Conservation (phyloP, 2,888 invertebrate genomes). For the Timandra comae region DNA sequence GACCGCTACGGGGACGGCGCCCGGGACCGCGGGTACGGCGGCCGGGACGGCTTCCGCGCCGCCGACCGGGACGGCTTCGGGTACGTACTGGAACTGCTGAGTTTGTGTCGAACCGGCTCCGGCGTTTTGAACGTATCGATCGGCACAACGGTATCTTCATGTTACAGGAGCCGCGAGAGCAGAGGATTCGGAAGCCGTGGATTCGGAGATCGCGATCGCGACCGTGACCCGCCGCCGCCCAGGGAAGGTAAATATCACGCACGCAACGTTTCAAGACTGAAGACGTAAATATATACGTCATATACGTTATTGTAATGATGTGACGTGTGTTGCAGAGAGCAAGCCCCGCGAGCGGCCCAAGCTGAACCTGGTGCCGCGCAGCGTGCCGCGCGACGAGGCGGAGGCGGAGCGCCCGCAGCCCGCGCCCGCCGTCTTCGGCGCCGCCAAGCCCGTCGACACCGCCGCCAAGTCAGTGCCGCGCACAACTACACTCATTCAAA, state of each 20-base stretch:
- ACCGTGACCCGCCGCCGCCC: slow-evolving; percentile 53
- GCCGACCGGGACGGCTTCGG: slow-evolving; percentile 54
- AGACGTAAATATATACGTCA: slow-evolving; percentile 24
- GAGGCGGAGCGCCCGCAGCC: slow-evolving; percentile 57
- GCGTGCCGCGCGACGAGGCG: slow-evolving; percentile 80
- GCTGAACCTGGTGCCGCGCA: slow-evolving; percentile 87
- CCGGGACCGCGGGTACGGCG: slow-evolving; percentile 52
- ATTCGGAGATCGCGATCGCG: slow-evolving; percentile 62
- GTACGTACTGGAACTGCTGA: too few relatives aligned
- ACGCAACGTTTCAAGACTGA: too few relatives aligned
- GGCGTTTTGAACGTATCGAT: too few relatives aligned
- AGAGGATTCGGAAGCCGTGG: slow-evolving; percentile 61
- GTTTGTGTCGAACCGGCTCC: too few relatives aligned
- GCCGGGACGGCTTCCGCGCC: slow-evolving; percentile 63
- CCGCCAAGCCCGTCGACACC: slow-evolving; percentile 96
- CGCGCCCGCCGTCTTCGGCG: slow-evolving; percentile 89
- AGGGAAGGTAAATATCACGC: slow-evolving; percentile 59
- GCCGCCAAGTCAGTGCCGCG: slow-evolving; percentile 79
- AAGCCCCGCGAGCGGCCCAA: slow-evolving; percentile 85
- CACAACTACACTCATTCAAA: slow-evolving; percentile 1
- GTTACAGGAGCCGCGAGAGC: slow-evolving; percentile 45
- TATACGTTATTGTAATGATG: background rate
- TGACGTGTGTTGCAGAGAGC: slow-evolving; percentile 32
- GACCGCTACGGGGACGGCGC: slow-evolving; percentile 6
- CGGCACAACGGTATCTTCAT: background rate